Percentiles rank a stretch among this genome's conserved stretches.
Conservation (phyloP, 2,888 invertebrate genomes). For the Tryphoninae sp. region DNA sequence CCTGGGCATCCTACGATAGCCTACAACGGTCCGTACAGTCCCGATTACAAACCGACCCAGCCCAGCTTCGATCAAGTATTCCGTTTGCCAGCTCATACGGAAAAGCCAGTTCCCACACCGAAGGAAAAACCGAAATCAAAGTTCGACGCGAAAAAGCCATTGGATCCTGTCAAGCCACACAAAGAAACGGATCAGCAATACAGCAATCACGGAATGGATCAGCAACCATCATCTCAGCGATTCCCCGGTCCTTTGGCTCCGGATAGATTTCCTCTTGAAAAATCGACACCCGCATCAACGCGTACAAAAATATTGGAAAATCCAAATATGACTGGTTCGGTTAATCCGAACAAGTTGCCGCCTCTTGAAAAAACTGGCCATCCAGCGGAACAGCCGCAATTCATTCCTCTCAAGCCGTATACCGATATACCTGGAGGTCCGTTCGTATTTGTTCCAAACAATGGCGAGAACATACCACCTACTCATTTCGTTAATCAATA, state of each 20-base stretch:
- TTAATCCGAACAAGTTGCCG: constrained; percentile 68
- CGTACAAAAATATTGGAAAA: constrained; percentile 57
- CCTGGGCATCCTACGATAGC: constrained; percentile 77
- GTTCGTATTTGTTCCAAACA: constrained; percentile 70
- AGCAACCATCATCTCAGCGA: constrained; percentile 18
- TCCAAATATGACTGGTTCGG: constrained; percentile 57
- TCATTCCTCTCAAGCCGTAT: constrained; percentile 72
- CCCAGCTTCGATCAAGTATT: constrained; percentile 77
- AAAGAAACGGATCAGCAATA: constrained; percentile 72
- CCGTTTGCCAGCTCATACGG: constrained; percentile 66
- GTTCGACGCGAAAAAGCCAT: constrained; percentile 75
- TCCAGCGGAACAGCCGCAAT: constrained; percentile 73
- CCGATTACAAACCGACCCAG: constrained; percentile 77
- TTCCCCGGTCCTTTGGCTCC: constrained; percentile 77
- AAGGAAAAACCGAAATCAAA: constrained; percentile 76
- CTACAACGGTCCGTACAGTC: constrained; percentile 82
- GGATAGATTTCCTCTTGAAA: constrained; percentile 69
- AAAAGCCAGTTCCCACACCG: constrained; percentile 68
- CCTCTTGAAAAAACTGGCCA: constrained; percentile 60
- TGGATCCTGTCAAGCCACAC: constrained; percentile 73
- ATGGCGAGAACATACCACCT: constrained; percentile 72
- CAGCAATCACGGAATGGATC: constrained; percentile 20
- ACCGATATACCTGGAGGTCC: constrained; percentile 62
- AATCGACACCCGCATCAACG: constrained; percentile 17
- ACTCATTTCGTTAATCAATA: constrained; percentile 69